Evolutionary conservation across 2,888 invertebrate species (phyloP).

Genomic region (Dasysyrphus tricinctus): DNA sequence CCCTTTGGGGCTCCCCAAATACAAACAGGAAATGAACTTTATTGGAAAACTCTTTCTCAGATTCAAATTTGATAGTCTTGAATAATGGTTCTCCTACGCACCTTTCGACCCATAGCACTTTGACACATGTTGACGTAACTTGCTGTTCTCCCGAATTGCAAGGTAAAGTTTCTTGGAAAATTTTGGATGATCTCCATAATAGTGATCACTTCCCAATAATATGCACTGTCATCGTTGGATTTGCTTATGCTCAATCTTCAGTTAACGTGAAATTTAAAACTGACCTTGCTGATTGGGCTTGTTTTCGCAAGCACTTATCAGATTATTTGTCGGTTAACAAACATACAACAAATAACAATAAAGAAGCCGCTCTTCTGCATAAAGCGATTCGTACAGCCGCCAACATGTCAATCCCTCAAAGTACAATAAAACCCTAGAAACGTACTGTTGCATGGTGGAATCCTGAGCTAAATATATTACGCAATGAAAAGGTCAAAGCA

Average conservation of each 20-base stretch:
- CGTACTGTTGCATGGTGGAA: slow-evolving; percentile 24
- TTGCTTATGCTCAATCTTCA: background rate
- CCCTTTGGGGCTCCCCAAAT: background rate
- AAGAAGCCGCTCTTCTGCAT: slow-evolving; percentile 20
- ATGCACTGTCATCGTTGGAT: background rate
- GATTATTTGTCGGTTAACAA: slow-evolving; percentile 3
- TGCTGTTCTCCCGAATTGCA: background rate
- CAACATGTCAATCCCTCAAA: background rate
- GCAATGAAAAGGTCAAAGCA: slow-evolving; percentile 3
- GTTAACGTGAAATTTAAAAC: background rate
- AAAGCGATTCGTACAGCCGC: slow-evolving; percentile 12
- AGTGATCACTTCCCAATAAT: slow-evolving; percentile 1
- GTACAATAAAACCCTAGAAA: background rate
- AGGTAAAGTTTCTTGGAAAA: background rate
- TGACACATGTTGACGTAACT: background rate
- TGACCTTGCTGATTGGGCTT: slow-evolving; percentile 8
- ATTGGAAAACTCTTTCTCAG: background rate
- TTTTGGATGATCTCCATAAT: background rate
- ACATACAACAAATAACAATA: background rate
- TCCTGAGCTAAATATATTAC: background rate
- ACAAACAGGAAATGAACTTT: background rate
- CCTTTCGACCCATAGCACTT: background rate
- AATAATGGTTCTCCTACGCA: background rate
- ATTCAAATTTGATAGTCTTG: background rate
- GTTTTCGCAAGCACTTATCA: slow-evolving; percentile 12